These are phyloP conservation scores for Cynopterus brachyotis DNA, from an alignment of 2,113 vertebrate species.

Conservation along the genomic window DNA sequence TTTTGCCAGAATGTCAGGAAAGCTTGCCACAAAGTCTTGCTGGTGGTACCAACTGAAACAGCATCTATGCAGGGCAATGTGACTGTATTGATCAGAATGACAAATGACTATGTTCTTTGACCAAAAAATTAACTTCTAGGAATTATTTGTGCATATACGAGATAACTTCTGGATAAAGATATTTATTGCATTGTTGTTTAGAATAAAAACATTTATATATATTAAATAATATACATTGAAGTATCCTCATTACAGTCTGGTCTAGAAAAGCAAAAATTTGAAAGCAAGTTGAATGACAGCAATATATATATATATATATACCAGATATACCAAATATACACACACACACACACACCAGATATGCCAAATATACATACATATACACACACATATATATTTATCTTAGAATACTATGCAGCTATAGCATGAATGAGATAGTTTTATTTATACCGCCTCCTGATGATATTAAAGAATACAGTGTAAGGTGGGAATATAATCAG, in stretches of 20 bases:
- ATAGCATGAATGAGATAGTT: background rate
- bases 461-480: background rate
- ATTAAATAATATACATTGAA: background rate
- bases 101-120: background rate
- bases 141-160: background rate
- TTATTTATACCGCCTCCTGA: no score
- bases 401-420: no score
- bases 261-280: background rate
- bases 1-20: background rate
- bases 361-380: background rate
- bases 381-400: background rate
- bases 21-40: no score
- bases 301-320: background rate
- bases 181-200: background rate
- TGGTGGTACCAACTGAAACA: background rate
- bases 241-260: no score
- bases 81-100: background rate
- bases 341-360: no score
- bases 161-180: background rate
- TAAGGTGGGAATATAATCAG: background rate
- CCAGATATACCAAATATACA: background rate
- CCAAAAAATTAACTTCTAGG: background rate
- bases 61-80: no score
- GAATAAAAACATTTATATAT: fast-evolving
- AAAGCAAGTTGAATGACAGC: background rate